A percentile compares a stretch with the other conserved stretches of the same genome.
Conservation (phyloP, 2,888 invertebrate species). For the Hirtodrosophila trivittata region DNA sequence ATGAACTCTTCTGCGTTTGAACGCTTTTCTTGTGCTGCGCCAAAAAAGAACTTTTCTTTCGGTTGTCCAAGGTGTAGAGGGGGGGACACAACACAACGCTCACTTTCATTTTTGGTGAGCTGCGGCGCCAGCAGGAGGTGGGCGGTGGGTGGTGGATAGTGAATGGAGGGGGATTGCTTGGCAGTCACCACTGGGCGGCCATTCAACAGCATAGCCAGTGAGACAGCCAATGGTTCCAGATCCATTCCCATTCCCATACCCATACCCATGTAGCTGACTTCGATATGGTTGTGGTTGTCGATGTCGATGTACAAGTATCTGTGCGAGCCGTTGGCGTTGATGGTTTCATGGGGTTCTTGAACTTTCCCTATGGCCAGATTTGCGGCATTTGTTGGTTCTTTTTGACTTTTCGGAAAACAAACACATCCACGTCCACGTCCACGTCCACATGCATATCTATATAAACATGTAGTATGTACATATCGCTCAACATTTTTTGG, state of each 20-base stretch:
- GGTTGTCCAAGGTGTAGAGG: background rate
- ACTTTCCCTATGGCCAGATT: constrained; percentile 59
- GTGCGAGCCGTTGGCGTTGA: constrained; percentile 48
- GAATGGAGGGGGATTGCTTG: background rate
- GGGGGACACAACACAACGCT: constrained; percentile 41
- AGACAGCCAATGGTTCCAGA: constrained; percentile 44
- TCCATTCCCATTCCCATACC: background rate
- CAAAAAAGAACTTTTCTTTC: constrained; percentile 43
- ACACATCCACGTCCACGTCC: background rate
- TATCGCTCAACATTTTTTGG: constrained; percentile 24
- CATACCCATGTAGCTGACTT: constrained; percentile 1
- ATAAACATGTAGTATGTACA: no score
- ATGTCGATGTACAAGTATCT: constrained; percentile 24
- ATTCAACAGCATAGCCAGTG: constrained; percentile 58
- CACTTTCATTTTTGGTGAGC: constrained; percentile 64
- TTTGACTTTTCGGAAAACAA: constrained; percentile 22
- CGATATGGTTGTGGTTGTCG: constrained; percentile 8
- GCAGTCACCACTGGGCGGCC: constrained; percentile 2
- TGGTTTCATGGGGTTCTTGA: constrained; percentile 76
- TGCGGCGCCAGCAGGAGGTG: constrained; percentile 24
- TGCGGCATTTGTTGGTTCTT: constrained; percentile 47
- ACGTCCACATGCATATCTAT: background rate
- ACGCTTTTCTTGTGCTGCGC: constrained; percentile 54
- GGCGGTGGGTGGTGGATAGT: background rate
- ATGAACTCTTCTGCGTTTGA: constrained; percentile 52